Evolutionary conservation across 2,113 vertebrate species (phyloP), one percentile per base, ranked within the genome.

Genomic region (Motacilla tschutschensis): DNA sequence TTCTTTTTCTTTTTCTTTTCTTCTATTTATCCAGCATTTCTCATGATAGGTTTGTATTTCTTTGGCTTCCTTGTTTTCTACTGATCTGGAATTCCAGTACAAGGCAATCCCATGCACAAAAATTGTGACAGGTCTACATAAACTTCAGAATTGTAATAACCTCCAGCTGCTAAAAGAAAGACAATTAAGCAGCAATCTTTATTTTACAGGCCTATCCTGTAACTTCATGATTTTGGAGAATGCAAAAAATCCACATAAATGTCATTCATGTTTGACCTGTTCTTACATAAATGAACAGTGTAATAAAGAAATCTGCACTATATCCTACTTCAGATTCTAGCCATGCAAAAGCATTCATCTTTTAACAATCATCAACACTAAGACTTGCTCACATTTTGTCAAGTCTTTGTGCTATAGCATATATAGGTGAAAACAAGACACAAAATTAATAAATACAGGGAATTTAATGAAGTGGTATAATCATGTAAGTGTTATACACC

Each of bases 181-280:
- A 76, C 51, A 93, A 81, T 53, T 53, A 60, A 88, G 35, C 33
- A 40, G 24, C 35, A 40, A 24, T 65, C 24, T 85, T 60, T 41
- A 59, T 5, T 67, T 83, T 80, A 73, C 63, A 71, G 55, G 20
- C 36, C n/a, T 84, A 60, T 65, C 14, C 44, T 6, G 3, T 63
- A 83, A 36, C 33, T 66, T 85, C 31, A 17, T 41, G 40, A 59
- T 47, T 73, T 70, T 71, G 53, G 28, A 82, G 43, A 84, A 84
- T 65, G 67, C 38, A 84, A 85, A 91, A 88, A 82, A 75, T 69
- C 41, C 44, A 69, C 36, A 67, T 67, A 82, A 91, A 89, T 51
- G 41, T 57, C 29, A 51, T 24, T 73, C 13, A 33, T 31, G 14
- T n/a, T 90, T 59, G 43, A 84, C 24, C 38, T 40, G 5, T 48